Percentiles rank a stretch among this genome's conserved stretches.
Evolutionary conservation across 1,140 invertebrate genomes (phyloP).

Genomic region (Anoplolepis gracilipes): DNA sequence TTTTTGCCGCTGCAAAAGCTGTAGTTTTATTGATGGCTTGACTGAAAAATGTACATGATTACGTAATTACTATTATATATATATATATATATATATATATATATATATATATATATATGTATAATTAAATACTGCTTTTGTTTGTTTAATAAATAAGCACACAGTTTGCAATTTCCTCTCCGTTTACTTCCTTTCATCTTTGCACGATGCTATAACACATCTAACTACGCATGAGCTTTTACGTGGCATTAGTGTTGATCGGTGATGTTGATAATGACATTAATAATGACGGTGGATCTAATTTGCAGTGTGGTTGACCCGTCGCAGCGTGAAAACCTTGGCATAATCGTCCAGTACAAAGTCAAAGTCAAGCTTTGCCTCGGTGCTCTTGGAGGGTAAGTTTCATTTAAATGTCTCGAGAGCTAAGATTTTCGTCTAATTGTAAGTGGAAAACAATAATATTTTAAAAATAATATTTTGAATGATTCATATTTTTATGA

Average conservation of each 20-base stretch:
- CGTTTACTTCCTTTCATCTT: not conserved
- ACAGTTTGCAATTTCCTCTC: not conserved
- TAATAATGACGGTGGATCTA: slow-evolving; percentile 8
- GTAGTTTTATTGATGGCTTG: not conserved
- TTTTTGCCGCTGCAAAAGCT: not conserved
- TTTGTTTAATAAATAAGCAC: not conserved
- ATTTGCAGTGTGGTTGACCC: slow-evolving; percentile 93
- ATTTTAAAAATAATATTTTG: no score
- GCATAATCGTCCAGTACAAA: slow-evolving; percentile 99
- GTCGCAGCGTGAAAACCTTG: slow-evolving; percentile 96
- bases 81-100: slow-evolving; percentile 5
- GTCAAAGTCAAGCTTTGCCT: slow-evolving; percentile 99
- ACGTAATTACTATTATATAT: slow-evolving; percentile 37
- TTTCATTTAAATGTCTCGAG: slow-evolving; percentile 48
- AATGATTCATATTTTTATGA: no score
- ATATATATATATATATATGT: not conserved
- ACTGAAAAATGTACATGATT: slow-evolving; percentile 18
- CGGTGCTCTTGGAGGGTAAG: slow-evolving; percentile 97
- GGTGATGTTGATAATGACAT: not conserved
- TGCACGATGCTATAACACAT: slow-evolving; percentile 21
- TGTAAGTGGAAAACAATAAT: no score
- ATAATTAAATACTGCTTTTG: not conserved
- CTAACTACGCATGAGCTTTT: slow-evolving; percentile 21
- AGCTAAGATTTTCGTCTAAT: no score
- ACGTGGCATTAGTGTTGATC: slow-evolving; percentile 29